Evolutionary conservation across 2,113 vertebrate genomes (phyloP), one percentile per base, ranked within the genome.

Genomic region (Colistium nudipinnis): DNA sequence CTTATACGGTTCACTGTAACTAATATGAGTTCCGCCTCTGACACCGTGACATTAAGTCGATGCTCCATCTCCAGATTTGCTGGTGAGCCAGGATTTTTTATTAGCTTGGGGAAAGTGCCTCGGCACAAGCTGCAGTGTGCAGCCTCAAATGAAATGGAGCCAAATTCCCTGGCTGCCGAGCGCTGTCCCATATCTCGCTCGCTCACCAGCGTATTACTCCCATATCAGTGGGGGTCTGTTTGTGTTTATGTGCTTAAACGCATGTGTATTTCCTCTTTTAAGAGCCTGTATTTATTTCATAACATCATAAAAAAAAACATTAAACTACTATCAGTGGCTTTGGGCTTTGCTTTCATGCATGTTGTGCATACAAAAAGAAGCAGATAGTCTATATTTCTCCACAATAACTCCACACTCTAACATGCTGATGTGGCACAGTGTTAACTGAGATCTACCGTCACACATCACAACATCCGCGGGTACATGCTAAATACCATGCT

Each of bases 401-500:
- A 55, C 35, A 1, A 66, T 31, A 59, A 28, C 33, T 54, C 27
- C 22, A 47, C 19, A 14, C 3, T 53, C 16, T 10, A 39, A 70
- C 83, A 86, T 85, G 85, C 87, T 70, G 62, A 69, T 71, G 68
- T 56, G 27, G 69, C 53, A 31, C 19, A 6, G 72, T 10, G 27
- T 57, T 64, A 53, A 14, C 14, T 45, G 45, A 62, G 35, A 54
- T 76, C 63, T 62, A 38, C 41, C 24, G 49, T 44, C 59, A 76
- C 68, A 84, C 61, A 59, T 76, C 24, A 80, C 49, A 64, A 22
- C 19, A 39, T 60, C 28, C 48, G 39, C 13, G 47, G 49, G n/a
- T 44, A 5, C 85, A 85, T 85, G 84, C 82, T 48, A 13, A 28
- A 75, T 28, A 33, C 62, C 84, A 85, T 88, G 89, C 84, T 80